Conservation (phyloP, 35 echinoderm and acorn worm genomes). For the Ophioderma brevispina region DNA sequence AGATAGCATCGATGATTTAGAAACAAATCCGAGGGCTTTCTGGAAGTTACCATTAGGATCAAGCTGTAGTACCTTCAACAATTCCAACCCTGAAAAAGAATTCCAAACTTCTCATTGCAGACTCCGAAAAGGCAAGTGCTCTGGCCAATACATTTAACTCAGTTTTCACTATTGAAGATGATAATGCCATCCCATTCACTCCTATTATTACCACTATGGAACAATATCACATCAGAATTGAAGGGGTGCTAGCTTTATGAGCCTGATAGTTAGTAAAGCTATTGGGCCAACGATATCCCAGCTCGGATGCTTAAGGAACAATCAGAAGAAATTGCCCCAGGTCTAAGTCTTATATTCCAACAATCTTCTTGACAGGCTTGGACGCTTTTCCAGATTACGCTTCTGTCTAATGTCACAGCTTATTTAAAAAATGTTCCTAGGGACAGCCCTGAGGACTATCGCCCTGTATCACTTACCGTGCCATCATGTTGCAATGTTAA, state of each 20-base stretch:
- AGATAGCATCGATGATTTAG: constrained; percentile 10
- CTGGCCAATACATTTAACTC: constrained; percentile 25
- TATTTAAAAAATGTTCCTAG: neutral
- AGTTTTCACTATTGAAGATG: constrained; percentile 31
- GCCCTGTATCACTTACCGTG: neutral
- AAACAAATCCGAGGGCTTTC: constrained; percentile 5
- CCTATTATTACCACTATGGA: neutral
- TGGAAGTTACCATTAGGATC: neutral
- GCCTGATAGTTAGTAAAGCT: neutral
- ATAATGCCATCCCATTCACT: neutral
- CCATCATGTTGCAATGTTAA: neutral
- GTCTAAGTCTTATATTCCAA: neutral
- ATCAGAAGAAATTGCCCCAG: too few species aligned
- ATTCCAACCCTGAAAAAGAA: neutral
- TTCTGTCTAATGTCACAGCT: neutral
- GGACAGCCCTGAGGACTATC: neutral
- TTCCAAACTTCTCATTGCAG: neutral
- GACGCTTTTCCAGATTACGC: neutral
- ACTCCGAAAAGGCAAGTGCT: neutral
- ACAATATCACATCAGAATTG: constrained; percentile 10
- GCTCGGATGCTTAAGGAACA: neutral
- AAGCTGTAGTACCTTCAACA: neutral
- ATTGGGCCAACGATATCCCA: neutral
- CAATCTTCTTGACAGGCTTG: too few species aligned
- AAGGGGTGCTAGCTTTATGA: neutral